phyloP scores from a whole-genome alignment of 2,113 vertebrate genomes.

The Mellivora capensis region DNA sequence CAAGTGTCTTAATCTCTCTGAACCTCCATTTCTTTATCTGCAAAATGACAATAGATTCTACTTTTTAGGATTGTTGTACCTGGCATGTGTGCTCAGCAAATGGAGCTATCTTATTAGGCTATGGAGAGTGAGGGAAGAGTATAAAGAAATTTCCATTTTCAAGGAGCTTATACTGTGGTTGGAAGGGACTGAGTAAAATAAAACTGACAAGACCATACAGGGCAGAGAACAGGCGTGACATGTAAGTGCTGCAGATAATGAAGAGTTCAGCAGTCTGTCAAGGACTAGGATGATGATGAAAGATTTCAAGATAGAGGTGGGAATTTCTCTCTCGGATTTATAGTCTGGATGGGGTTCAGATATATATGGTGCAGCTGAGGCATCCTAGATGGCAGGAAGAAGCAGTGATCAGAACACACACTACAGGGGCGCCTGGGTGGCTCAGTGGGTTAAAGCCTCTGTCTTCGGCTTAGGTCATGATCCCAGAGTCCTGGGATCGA shows the following conservation, averaged over 20 bases:
- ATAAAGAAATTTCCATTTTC: not conserved
- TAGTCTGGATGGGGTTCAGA: not conserved
- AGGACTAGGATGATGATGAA: not conserved
- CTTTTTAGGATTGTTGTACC: not conserved
- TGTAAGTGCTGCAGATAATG: not conserved
- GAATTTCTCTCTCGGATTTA: slow-evolving; percentile 11
- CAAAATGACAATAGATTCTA: not conserved
- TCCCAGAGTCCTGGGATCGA: too few relatives aligned
- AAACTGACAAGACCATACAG: not conserved
- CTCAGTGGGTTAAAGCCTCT: too few relatives aligned
- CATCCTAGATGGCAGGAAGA: not conserved
- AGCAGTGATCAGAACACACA: not conserved
- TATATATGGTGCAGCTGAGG: not conserved
- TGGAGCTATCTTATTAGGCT: not conserved
- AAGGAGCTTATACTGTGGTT: not conserved
- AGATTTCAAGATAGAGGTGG: not conserved
- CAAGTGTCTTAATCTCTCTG: not conserved
- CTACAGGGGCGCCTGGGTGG: too few relatives aligned
- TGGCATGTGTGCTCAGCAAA: not conserved
- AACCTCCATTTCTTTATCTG: slow-evolving; percentile 5
- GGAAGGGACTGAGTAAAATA: not conserved
- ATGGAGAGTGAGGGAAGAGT: not conserved
- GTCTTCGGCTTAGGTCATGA: too few relatives aligned
- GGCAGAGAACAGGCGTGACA: not conserved
- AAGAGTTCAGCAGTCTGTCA: not conserved